A percentile compares a stretch with the other conserved stretches of the same genome.
These are phyloP conservation scores for Drosophila nr. perissopoda DNA, from an alignment of 2,888 invertebrate species.

Conservation along the genomic window DNA sequence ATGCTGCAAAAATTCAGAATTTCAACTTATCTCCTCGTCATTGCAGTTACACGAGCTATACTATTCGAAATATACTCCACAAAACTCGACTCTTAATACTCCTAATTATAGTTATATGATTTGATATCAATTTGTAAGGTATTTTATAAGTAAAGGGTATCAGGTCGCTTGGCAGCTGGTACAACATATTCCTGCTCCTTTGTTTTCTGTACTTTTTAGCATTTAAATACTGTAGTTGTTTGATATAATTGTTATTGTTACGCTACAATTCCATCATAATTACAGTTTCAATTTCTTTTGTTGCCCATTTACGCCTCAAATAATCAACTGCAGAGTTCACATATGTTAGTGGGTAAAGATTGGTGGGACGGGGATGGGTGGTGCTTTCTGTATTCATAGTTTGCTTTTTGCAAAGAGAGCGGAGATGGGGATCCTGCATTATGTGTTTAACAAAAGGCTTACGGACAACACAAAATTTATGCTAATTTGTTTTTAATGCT, in stretches of 20 bases:
- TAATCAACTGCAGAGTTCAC: constrained; percentile 21
- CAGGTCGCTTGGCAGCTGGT: not conserved
- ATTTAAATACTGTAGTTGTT: constrained; percentile 23
- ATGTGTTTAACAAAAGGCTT: constrained; percentile 51
- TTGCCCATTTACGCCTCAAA: constrained; percentile 30
- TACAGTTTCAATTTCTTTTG: constrained; percentile 68
- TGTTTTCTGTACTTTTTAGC: constrained; percentile 20
- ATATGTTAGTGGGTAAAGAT: constrained; percentile 25
- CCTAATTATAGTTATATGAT: not conserved
- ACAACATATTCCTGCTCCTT: constrained; percentile 7
- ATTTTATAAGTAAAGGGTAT: constrained; percentile 1
- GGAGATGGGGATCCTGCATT: constrained; percentile 36
- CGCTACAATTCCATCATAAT: constrained; percentile 61
- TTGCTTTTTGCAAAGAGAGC: constrained; percentile 6
- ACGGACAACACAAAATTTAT: constrained; percentile 42
- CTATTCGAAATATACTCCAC: not conserved
- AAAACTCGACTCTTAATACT: not conserved
- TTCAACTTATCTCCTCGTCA: not conserved
- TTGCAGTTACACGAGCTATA: no score
- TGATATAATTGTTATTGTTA: constrained; percentile 25
- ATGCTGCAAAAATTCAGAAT: not conserved
- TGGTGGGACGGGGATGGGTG: not conserved
- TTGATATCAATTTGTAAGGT: not conserved
- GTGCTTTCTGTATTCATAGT: constrained; percentile 26
- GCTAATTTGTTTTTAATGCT: constrained; percentile 72